Evolutionary conservation across 2,113 vertebrate species (phyloP), one percentile per base, ranked within the genome.

Genomic region (Eptatretus burgeri): DNA sequence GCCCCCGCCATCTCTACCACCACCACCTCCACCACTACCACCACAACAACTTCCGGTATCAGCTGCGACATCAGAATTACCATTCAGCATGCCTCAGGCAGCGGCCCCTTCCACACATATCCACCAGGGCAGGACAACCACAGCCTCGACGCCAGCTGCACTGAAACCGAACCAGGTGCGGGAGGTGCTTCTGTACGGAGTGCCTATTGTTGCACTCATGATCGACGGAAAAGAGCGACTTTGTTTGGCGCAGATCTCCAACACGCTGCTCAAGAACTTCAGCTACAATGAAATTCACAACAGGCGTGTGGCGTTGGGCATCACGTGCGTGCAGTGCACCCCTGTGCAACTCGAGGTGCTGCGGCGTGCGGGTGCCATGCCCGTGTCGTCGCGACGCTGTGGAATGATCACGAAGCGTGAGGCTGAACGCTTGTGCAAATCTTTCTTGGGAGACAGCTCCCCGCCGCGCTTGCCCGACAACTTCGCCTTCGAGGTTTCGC

Each of bases 251-350:
- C 84, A 87, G 74, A 87, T 87, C 67, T 87, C 84, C 27, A 85
- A 85, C 74, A 87, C 84, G 1, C 74, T 87, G 62, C 76, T 85
- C 65, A 87, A 87, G 66, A 81, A 79, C 77, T 87, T 84, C 75
- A 87, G 83, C 74, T 87, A 87, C 76, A 87, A 87, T 74, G 83
- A 87, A 73, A 87, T 87, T 62, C 83, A 87, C 76, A 85, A 85
- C 73, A 77, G 83, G 51, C 76, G 83, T 20, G 84, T 87, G 53
- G 84, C 84, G 27, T 67, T 87, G 71, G 84, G 84, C 67, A 85
- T 87, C 74, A 87, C 84, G 50, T 87, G 84, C 51, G 84, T 87
- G 66, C 84, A 87, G 74, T 87, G 84, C 72, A 87, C 83, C 14
- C 84, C 84, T 0, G 84, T 87, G 2, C 84, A 87, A 72, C 77